Percentiles rank a stretch among this genome's conserved stretches.
phyloP scores from a whole-genome alignment of 1,140 invertebrate species.

The Apis cerana region DNA sequence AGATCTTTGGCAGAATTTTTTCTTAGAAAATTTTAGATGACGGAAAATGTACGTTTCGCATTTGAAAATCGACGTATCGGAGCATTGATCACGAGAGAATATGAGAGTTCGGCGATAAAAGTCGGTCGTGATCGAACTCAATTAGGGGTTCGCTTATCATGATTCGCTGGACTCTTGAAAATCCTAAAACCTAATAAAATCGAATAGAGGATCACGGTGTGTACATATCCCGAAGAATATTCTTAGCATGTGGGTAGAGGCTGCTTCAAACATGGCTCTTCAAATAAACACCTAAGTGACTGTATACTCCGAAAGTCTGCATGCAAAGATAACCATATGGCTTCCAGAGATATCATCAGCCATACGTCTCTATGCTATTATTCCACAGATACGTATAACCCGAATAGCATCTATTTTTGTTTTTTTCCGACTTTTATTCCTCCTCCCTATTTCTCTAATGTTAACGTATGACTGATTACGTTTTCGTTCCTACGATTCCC shows the following conservation, averaged over 20 bases:
- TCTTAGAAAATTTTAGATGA: neutral
- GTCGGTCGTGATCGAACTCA: constrained; percentile 30
- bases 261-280: constrained; percentile 73
- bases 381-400: constrained; percentile 51
- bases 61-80: neutral
- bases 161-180: constrained; percentile 59
- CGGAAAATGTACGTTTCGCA: too few relatives aligned
- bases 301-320: constrained; percentile 72
- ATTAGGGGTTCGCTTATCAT: constrained; percentile 44
- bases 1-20: neutral
- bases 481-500: neutral
- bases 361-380: constrained; percentile 60
- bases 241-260: constrained; percentile 74
- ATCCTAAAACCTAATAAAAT: constrained; percentile 80
- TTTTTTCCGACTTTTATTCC: constrained; percentile 6
- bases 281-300: constrained; percentile 79
- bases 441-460: neutral
- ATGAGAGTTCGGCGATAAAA: neutral
- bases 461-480: neutral
- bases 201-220: constrained; percentile 74
- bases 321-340: constrained; percentile 80
- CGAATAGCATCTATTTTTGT: constrained; percentile 25
- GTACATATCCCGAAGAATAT: constrained; percentile 74
- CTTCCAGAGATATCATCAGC: constrained; percentile 70
- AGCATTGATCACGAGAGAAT: neutral